These are phyloP conservation scores for Trichoplusia ni DNA, from an alignment of 1,140 invertebrate species.

Conservation along the genomic window DNA sequence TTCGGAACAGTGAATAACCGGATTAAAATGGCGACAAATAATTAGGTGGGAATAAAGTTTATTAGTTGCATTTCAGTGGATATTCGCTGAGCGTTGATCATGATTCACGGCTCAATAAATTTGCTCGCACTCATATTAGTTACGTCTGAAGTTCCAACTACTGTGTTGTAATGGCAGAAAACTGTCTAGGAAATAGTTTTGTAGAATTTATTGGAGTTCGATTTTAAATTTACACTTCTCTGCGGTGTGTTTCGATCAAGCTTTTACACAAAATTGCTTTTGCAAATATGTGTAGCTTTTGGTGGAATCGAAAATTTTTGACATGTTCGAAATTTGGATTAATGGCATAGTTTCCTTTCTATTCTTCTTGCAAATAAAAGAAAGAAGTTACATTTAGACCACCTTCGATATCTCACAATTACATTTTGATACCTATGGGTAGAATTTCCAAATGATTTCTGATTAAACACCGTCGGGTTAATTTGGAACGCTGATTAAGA, in stretches of 20 bases:
- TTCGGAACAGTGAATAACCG: not conserved
- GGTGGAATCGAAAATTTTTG: too few species aligned
- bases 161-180: not conserved
- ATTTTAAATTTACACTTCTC: not conserved
- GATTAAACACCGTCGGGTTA: too few species aligned
- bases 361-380: too few species aligned
- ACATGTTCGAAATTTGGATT: too few species aligned
- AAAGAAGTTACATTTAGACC: too few species aligned
- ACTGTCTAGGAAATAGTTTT: not conserved
- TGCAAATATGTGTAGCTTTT: too few species aligned
- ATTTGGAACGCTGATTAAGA: too few species aligned
- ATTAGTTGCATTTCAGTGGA: not conserved
- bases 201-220: not conserved
- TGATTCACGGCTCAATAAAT: not conserved
- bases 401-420: too few species aligned
- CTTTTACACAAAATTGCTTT: not conserved
- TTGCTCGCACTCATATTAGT: not conserved
- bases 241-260: not conserved
- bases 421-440: too few species aligned
- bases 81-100: not conserved
- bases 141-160: not conserved
- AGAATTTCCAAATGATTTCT: too few species aligned
- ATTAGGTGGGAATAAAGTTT: not conserved
- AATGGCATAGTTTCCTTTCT: too few species aligned
- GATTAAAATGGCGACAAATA: slow-evolving; percentile 1